Percentiles rank a stretch among this genome's conserved stretches.
phyloP scores from a whole-genome alignment of 2,888 invertebrate genomes.

The Morpho achilles region DNA sequence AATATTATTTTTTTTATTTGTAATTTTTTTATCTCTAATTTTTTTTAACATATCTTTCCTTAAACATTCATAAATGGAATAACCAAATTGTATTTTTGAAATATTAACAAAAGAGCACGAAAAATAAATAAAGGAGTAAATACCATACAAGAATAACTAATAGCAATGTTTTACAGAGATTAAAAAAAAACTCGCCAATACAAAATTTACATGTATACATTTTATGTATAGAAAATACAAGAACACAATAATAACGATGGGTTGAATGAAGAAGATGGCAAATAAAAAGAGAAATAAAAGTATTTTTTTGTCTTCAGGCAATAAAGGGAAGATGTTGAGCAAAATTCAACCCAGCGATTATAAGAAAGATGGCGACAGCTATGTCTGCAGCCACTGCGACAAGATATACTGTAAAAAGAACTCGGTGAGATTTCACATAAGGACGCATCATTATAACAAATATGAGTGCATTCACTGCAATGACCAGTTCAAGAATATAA shows the following conservation, averaged over 20 bases:
- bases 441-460: conserved; percentile 49
- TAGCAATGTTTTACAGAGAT: too few relatives aligned
- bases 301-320: conserved; percentile 49
- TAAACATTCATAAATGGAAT: too few relatives aligned
- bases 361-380: conserved; percentile 38
- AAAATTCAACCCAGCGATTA: conserved; percentile 44
- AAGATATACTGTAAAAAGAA: conserved; percentile 43
- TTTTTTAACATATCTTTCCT: too few relatives aligned
- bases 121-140: not conserved
- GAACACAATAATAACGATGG: not conserved
- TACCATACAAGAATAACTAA: too few relatives aligned
- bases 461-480: conserved; percentile 43
- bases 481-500: conserved; percentile 46
- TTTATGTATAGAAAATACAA: too few relatives aligned
- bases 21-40: too few relatives aligned
- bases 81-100: too few relatives aligned
- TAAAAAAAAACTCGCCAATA: too few relatives aligned
- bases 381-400: conserved; percentile 45
- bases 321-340: conserved; percentile 36
- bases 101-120: too few relatives aligned
- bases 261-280: conserved; percentile 1
- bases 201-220: too few relatives aligned
- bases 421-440: conserved; percentile 47
- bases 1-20: too few relatives aligned
- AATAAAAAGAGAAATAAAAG: conserved; percentile 12